Evolutionary conservation across 2,888 invertebrate species (phyloP).

Genomic region (Rhopalosiphum nymphaeae): DNA sequence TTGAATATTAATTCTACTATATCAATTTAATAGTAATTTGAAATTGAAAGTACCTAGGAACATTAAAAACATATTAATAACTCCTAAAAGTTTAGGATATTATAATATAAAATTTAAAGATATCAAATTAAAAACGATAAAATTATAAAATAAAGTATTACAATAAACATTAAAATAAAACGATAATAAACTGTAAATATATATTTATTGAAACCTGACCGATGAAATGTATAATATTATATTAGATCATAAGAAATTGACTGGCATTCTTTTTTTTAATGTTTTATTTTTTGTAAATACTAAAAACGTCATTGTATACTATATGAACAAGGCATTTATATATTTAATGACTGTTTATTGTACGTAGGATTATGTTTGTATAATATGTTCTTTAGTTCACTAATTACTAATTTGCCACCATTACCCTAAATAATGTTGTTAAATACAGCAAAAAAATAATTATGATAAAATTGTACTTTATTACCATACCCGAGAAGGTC

Average conservation of each 20-base stretch:
- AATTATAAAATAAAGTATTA: background rate
- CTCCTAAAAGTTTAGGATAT: background rate
- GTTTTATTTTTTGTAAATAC: background rate
- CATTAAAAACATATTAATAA: background rate
- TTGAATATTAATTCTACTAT: background rate
- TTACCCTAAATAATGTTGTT: constrained; percentile 20
- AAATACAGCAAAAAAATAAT: constrained; percentile 13
- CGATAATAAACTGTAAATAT: background rate
- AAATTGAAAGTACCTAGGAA: background rate
- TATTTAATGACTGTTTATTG: background rate
- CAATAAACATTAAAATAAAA: background rate
- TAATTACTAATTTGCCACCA: constrained; percentile 11
- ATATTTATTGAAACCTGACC: background rate
- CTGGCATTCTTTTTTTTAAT: background rate
- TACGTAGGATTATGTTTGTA: background rate
- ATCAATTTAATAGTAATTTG: background rate
- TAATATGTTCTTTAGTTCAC: constrained; percentile 4
- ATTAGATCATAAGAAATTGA: background rate
- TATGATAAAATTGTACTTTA: background rate
- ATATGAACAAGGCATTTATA: background rate
- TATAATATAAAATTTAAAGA: background rate
- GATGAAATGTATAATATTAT: background rate
- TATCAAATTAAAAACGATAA: background rate
- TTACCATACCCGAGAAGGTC: background rate
- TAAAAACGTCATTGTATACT: background rate